Percentiles rank a stretch among this genome's conserved stretches.
These are phyloP conservation scores for Menidia beryllina DNA, from an alignment of 2,113 vertebrate genomes.

Conservation along the genomic window DNA sequence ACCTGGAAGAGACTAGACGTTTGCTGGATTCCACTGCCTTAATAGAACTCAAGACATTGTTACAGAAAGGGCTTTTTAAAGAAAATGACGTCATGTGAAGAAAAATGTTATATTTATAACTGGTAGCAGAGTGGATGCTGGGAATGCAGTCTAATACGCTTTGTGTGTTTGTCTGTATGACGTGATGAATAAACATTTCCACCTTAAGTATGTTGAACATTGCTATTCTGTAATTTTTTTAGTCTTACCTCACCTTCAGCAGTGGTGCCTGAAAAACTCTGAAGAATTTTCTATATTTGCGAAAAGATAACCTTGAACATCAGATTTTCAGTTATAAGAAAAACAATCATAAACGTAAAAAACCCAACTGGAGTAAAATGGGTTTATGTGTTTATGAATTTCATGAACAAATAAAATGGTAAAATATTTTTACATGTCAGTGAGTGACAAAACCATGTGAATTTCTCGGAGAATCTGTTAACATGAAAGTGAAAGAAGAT, in stretches of 20 bases:
- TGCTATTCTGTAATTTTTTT: neutral
- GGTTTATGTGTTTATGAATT: too few species aligned
- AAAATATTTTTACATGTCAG: too few species aligned
- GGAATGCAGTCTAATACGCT: slow-evolving; percentile 64
- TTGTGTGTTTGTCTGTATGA: slow-evolving; percentile 7
- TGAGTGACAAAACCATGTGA: too few species aligned
- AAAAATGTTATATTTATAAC: slow-evolving; percentile 49
- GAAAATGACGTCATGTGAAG: slow-evolving; percentile 3
- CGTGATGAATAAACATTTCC: neutral
- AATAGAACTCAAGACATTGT: slow-evolving; percentile 27
- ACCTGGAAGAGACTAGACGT: slow-evolving; percentile 16
- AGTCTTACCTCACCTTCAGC: neutral
- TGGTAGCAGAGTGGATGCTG: slow-evolving; percentile 3
- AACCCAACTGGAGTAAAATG: too few species aligned
- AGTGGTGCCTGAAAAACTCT: neutral
- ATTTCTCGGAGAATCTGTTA: too few species aligned
- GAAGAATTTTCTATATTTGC: neutral
- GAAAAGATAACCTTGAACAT: too few species aligned
- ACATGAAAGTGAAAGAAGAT: too few species aligned
- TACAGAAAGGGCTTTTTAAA: slow-evolving; percentile 50
- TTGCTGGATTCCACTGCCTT: slow-evolving; percentile 61
- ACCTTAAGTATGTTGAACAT: neutral
- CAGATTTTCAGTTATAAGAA: too few species aligned
- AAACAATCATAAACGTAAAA: neutral
- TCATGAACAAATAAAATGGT: too few species aligned